Base-by-base conservation (phyloP, 1,140 invertebrate genomes). In the Adoxophyes honmai region DNA sequence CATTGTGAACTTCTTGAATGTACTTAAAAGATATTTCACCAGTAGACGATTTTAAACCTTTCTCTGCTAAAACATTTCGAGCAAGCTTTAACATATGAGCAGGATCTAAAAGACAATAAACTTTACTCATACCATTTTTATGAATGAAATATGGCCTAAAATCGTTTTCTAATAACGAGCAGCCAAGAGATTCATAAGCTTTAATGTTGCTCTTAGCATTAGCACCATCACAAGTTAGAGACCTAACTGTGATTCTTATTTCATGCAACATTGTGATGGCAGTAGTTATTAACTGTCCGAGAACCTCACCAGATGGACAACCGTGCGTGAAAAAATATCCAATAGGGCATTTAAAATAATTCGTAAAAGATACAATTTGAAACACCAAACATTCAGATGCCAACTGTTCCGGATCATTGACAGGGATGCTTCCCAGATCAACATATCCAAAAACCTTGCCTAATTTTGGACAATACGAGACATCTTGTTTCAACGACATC, bases 11-110 rank as follows among this genome's bases (percentile, higher is more conserved):
- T 55, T 63, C 16, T 59, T 61, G 42, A 6, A 77, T 34, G 60
- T 36, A 77, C 8, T 64, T 21, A 36, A 64, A 77, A n/a, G 33
- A 8, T 28, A 75, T 74, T 8, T 65, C 21, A 4, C 63, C 69
- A 1, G 18, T 55, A 36, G 34, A 11, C 1, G 66, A 65, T 14
- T 9, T 54, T 18, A 69, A 18, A 7, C 53, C 38, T 13, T 39
- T 62, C 56, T 71, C 68, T 13, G 61, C 68, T 9, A 75, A 63
- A 14, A 55, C 14, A 64, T 74, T 75, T 38, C 68, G 36, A 3
- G 55, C 35, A 9, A 74, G 44, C 57, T 78, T 78, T 13, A 75
- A 6, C 70, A 78, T 73, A 35, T 75, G 70, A 2, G 58, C 55
- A 7, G 63, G 35, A 53, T 74, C 66, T 4, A 72, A 55, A 8